phyloP scores from a whole-genome alignment of 64 coral and sea anemone species.

The Cladopsammia gracilis region DNA sequence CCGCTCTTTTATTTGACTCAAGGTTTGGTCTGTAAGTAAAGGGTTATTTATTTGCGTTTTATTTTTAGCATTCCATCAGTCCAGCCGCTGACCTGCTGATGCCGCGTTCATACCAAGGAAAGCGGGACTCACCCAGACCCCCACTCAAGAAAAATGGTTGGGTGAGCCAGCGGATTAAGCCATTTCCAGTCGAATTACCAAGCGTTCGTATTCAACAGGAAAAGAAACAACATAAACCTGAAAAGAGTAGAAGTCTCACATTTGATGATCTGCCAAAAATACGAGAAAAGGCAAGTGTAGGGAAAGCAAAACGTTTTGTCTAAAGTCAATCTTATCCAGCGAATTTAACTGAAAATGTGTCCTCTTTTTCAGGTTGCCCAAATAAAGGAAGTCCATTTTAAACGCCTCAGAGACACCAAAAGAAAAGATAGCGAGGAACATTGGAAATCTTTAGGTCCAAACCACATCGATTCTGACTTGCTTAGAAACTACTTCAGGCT shows the following conservation, averaged over 20 bases:
- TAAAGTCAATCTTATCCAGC: background rate
- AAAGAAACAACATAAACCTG: conserved; percentile 24
- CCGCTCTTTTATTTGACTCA: too few species aligned
- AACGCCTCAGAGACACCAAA: conserved; percentile 71
- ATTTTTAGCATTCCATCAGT: background rate
- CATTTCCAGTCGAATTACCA: conserved; percentile 74
- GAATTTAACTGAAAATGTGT: background rate
- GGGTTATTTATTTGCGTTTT: background rate
- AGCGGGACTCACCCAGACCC: background rate
- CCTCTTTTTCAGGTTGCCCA: conserved; percentile 68
- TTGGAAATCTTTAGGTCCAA: conserved; percentile 74
- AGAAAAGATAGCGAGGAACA: conserved; percentile 81
- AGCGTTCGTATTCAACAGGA: conserved; percentile 40
- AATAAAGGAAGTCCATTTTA: conserved; percentile 79
- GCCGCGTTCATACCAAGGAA: conserved; percentile 1
- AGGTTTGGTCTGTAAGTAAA: too few species aligned
- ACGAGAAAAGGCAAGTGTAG: conserved; percentile 81
- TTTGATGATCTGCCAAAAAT: conserved; percentile 90
- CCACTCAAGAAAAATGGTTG: conserved; percentile 65
- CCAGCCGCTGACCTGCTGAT: background rate
- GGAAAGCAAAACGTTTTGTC: background rate
- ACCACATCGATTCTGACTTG: conserved; percentile 69
- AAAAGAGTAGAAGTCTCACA: conserved; percentile 47
- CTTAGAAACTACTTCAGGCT: conserved; percentile 85
- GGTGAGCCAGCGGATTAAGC: conserved; percentile 82